Evolutionary conservation across 2,113 vertebrate species (phyloP).

Genomic region (Istiophorus platypterus): DNA sequence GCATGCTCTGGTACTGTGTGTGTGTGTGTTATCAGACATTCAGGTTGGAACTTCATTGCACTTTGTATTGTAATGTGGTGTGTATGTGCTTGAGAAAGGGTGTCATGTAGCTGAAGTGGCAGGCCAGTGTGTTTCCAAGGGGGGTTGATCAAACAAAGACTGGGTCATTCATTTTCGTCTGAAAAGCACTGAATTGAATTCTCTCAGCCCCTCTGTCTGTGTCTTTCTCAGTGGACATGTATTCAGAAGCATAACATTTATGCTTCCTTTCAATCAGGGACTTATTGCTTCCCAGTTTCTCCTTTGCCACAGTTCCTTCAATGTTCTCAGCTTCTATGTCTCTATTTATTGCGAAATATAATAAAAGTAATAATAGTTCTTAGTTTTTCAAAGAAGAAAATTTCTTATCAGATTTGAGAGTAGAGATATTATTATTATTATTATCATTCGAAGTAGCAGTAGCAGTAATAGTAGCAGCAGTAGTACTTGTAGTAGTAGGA

Average conservation of each 20-base stretch:
- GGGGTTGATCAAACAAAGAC: slow-evolving; percentile 55
- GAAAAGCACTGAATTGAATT: slow-evolving; percentile 55
- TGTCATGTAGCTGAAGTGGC: slow-evolving; percentile 47
- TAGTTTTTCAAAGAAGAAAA: no score
- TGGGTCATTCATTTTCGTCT: slow-evolving; percentile 57
- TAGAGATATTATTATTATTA: no score
- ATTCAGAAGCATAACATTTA: slow-evolving; percentile 34
- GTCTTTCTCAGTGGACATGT: slow-evolving; percentile 34
- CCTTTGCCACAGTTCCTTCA: not conserved
- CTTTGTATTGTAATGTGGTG: slow-evolving; percentile 41
- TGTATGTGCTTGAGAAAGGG: slow-evolving; percentile 35
- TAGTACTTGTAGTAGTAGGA: no score
- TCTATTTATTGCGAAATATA: not conserved
- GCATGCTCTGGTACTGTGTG: not conserved
- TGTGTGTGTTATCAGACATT: slow-evolving; percentile 23
- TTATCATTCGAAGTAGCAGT: no score
- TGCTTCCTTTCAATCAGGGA: slow-evolving; percentile 24
- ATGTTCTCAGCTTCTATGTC: not conserved
- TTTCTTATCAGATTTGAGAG: no score
- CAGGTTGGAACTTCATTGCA: no score
- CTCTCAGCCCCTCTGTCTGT: slow-evolving; percentile 13
- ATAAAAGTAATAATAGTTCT: no score
- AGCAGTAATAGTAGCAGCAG: no score
- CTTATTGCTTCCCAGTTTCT: not conserved
- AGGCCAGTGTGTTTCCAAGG: slow-evolving; percentile 43